Evolutionary conservation across 2,888 invertebrate genomes (phyloP).

Genomic region (Gnatocerus cornutus): DNA sequence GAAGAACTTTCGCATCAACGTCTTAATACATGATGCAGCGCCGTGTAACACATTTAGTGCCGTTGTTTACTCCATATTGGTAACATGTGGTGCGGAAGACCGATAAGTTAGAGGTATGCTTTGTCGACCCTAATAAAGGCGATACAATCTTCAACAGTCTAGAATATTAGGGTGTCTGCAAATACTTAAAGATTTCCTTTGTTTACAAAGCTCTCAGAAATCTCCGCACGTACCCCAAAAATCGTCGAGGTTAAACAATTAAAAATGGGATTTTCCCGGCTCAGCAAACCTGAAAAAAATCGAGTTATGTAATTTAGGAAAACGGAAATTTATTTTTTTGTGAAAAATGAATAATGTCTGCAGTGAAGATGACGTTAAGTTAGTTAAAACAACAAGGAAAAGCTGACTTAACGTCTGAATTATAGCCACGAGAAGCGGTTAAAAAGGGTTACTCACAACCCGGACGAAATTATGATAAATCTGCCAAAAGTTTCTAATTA

Average conservation of each 20-base stretch:
- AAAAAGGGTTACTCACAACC: constrained; percentile 25
- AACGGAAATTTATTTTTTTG: constrained; percentile 19
- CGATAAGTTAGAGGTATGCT: constrained; percentile 44
- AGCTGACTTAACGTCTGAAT: constrained; percentile 21
- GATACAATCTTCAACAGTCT: constrained; percentile 41
- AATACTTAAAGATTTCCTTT: constrained; percentile 27
- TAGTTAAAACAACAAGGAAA: constrained; percentile 37
- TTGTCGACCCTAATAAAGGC: constrained; percentile 46
- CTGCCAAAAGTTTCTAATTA: constrained; percentile 35
- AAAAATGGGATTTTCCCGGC: constrained; percentile 25
- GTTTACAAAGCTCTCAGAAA: constrained; percentile 23
- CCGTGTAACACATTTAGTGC: constrained; percentile 18
- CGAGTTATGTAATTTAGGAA: constrained; percentile 19
- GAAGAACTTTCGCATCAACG: constrained; percentile 6
- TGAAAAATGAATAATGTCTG: constrained; percentile 17
- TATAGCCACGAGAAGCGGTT: constrained; percentile 19
- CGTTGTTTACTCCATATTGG: constrained; percentile 42
- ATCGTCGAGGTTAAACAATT: constrained; percentile 31
- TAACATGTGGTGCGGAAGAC: constrained; percentile 46
- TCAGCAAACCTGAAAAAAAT: constrained; percentile 23
- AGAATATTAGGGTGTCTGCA: constrained; percentile 38
- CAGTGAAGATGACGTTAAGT: constrained; percentile 33
- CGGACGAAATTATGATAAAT: constrained; percentile 32
- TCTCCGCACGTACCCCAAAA: constrained; percentile 29
- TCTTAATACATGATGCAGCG: constrained; percentile 24